Evolutionary conservation across 2,797 vertebrate species (phyloP).

Genomic region (Phalanger gymnotis): DNA sequence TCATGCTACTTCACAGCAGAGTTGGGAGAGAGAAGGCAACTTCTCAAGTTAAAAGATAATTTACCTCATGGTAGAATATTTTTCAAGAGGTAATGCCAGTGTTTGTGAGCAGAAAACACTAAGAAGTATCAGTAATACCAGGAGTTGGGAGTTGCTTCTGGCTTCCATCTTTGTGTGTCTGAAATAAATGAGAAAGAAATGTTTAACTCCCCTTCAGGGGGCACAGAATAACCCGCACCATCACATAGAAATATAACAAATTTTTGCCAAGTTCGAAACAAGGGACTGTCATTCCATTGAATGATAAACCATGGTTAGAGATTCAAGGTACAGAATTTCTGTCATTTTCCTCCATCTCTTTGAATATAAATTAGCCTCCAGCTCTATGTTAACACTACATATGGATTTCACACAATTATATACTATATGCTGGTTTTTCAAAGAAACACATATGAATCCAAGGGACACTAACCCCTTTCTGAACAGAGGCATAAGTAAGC

Average conservation of each 20-base stretch:
- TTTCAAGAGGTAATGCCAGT: conserved; percentile 54
- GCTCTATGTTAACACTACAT: neutral
- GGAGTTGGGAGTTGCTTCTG: conserved; percentile 89
- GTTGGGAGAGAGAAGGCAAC: too few relatives aligned
- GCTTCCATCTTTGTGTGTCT: conserved; percentile 91
- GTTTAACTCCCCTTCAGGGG: neutral
- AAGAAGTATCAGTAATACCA: conserved; percentile 89
- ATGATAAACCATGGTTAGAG: conserved; percentile 1
- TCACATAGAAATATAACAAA: neutral
- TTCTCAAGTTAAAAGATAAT: too few relatives aligned
- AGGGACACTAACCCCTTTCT: neutral
- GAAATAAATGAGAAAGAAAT: conserved; percentile 41
- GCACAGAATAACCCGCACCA: neutral
- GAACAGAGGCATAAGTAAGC: neutral
- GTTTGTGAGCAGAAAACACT: conserved; percentile 89
- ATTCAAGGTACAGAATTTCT: conserved; percentile 12
- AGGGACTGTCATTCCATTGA: neutral
- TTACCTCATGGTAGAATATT: conserved; percentile 75
- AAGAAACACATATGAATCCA: neutral
- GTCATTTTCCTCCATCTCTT: neutral
- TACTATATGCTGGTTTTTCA: neutral
- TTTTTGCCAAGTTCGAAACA: neutral
- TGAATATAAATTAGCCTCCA: conserved; percentile 5
- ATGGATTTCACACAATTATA: neutral
- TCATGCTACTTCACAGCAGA: too few relatives aligned